Base-by-base conservation (phyloP, 2,113 vertebrate genomes). In the Toxotes chatareus region DNA sequence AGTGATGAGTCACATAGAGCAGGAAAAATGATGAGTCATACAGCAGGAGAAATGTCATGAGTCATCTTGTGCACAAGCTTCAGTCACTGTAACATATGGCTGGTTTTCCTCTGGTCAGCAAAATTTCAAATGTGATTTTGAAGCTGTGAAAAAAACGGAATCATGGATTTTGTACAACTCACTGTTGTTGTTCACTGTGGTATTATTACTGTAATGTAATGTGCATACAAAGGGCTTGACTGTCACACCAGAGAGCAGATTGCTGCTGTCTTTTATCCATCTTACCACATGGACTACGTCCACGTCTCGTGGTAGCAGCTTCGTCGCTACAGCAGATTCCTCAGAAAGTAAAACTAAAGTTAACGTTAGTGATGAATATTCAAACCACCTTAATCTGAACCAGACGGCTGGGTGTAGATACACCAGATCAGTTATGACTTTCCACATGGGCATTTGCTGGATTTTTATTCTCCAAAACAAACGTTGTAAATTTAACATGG, bases 401-500 rank as follows among this genome's bases (percentile, higher is more conserved):
- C 63, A 38, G 80, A 65, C 21, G 4, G 11, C 8, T 14, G 1
- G 9, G 14, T 34, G 63, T 36, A 57, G 53, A 53, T 44, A 17
- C 55, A 63, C 0, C 60, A 27, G 73, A 79, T 89, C 82, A 69
- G 53, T 85, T 76, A 51, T 59, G 38, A 70, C 73, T 44, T 65
- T 74, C 49, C 79, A 53, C 72, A 0, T 1, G 44, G 60, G 71
- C 53, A 27, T 77, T 79, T 56, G 21, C 73, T 10, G 13, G 46
- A 44, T 74, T 84, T 75, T 71, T 76, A 53, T n/a, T 44, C 59
- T 70, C 73, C 63, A 89, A 91, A 91, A 88, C 86, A 91, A 93
- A 91, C 78, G 13, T 70, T 19, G 86, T 92, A 79, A 86, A 94
- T 93, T 78, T 90, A 89, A 86, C 88, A 90, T 81, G 83, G 79